These are phyloP conservation scores for Cataglyphis livida DNA, from an alignment of 2,888 invertebrate species.

Conservation along the genomic window DNA sequence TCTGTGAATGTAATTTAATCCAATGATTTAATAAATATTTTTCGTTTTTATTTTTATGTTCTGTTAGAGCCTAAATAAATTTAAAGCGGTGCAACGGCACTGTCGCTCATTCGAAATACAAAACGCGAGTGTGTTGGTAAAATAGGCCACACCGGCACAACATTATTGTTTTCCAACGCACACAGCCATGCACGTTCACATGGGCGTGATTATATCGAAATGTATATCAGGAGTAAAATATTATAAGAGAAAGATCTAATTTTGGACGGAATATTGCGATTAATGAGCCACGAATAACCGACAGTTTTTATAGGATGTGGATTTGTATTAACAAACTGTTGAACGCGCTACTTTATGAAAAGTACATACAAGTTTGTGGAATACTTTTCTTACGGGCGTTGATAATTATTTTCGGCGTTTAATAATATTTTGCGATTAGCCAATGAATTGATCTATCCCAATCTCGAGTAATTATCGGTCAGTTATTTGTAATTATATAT, in stretches of 20 bases:
- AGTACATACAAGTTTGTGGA: not conserved
- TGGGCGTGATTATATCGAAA: conserved; percentile 39
- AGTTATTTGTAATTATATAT: conserved; percentile 26
- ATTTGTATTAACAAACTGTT: not conserved
- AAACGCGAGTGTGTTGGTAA: conserved; percentile 30
- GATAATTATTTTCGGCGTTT: conserved; percentile 13
- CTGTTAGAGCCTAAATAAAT: conserved; percentile 36
- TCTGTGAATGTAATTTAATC: not conserved
- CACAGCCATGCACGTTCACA: not conserved
- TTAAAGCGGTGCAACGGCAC: conserved; percentile 37
- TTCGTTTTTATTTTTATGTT: conserved; percentile 25
- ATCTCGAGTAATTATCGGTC: not conserved
- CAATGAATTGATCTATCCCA: not conserved
- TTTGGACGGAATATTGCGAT: conserved; percentile 39
- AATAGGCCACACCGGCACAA: conserved; percentile 38
- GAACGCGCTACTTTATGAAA: not conserved
- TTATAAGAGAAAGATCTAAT: conserved; percentile 23
- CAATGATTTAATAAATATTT: conserved; percentile 20
- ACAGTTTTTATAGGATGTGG: not conserved
- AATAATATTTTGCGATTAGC: not conserved
- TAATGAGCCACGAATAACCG: conserved; percentile 30
- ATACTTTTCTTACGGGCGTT: not conserved
- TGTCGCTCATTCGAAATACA: conserved; percentile 37
- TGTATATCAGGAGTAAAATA: conserved; percentile 42
- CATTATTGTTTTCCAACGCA: conserved; percentile 27